Conservation (phyloP, 2,888 invertebrate genomes). For the Coecobrya sp. region DNA sequence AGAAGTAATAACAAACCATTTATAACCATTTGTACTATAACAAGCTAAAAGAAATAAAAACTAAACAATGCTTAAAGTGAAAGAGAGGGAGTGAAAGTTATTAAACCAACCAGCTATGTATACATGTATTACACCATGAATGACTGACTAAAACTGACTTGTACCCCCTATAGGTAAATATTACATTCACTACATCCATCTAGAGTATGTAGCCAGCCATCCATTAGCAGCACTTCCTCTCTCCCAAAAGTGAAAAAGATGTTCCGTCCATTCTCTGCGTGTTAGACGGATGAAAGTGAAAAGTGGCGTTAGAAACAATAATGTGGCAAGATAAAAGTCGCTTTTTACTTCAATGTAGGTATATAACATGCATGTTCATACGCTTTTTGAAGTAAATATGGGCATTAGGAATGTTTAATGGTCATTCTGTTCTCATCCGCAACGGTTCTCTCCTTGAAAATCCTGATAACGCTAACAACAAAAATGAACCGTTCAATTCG, state of each 20-base stretch:
- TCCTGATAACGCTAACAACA: background rate
- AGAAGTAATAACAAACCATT: slow-evolving; percentile 41
- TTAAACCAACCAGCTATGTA: background rate
- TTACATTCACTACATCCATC: background rate
- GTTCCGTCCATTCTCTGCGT: background rate
- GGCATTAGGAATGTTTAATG: slow-evolving; percentile 22
- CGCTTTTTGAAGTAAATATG: background rate
- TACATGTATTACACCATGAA: slow-evolving; percentile 4
- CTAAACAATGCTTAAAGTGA: background rate
- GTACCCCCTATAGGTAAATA: background rate
- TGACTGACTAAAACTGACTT: background rate
- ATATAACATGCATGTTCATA: background rate
- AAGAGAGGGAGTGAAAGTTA: background rate
- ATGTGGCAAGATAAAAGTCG: background rate
- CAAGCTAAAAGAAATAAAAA: slow-evolving; percentile 1
- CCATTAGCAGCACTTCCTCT: slow-evolving; percentile 33
- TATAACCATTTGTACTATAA: slow-evolving; percentile 9
- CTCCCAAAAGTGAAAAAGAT: background rate
- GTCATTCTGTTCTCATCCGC: background rate
- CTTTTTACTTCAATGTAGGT: background rate
- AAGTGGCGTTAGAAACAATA: background rate
- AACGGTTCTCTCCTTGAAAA: background rate
- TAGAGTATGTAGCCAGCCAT: too few relatives aligned
- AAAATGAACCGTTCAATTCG: background rate
- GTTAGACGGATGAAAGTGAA: background rate